Conservation (phyloP, 2,797 vertebrate genomes). For the Fistularia commersonii region DNA sequence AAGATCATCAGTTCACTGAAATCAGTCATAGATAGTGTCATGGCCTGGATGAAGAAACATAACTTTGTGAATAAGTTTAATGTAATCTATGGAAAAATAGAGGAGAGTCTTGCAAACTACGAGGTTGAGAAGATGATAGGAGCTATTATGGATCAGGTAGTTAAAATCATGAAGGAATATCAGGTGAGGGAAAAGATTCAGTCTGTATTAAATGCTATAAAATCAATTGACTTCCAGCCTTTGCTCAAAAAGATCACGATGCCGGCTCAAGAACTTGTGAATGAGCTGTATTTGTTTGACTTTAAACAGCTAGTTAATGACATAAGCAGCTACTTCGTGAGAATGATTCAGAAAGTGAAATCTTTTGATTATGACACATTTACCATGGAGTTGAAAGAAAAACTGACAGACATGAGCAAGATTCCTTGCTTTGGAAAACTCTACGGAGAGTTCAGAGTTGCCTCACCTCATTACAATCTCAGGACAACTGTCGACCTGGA, state of each 20-base stretch:
- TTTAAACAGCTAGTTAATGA: slow-evolving; percentile 79
- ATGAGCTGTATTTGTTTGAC: slow-evolving; percentile 77
- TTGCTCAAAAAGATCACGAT: slow-evolving; percentile 65
- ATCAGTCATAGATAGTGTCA: slow-evolving; percentile 70
- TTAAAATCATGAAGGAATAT: slow-evolving; percentile 79
- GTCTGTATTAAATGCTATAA: slow-evolving; percentile 64
- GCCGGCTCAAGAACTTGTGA: slow-evolving; percentile 70
- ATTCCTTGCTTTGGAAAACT: slow-evolving; percentile 89
- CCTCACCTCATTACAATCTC: slow-evolving; percentile 81
- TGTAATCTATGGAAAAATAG: slow-evolving; percentile 61
- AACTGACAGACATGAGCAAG: slow-evolving; percentile 72
- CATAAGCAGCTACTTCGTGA: slow-evolving; percentile 75
- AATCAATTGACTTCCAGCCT: slow-evolving; percentile 75
- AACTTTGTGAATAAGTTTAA: slow-evolving; percentile 77
- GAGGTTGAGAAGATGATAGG: slow-evolving; percentile 80
- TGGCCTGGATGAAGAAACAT: slow-evolving; percentile 71
- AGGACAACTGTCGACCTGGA: slow-evolving; percentile 75
- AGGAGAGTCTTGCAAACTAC: slow-evolving; percentile 77
- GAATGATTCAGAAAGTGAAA: slow-evolving; percentile 71
- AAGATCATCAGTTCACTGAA: slow-evolving; percentile 74
- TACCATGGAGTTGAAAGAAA: slow-evolving; percentile 76
- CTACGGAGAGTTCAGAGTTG: slow-evolving; percentile 78
- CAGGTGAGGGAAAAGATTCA: slow-evolving; percentile 81
- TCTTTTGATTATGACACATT: slow-evolving; percentile 84
- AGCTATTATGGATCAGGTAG: slow-evolving; percentile 78